Evolutionary conservation across 2,797 vertebrate species (phyloP), one percentile per base, ranked within the genome.

Genomic region (Gymnopithys bicolor): DNA sequence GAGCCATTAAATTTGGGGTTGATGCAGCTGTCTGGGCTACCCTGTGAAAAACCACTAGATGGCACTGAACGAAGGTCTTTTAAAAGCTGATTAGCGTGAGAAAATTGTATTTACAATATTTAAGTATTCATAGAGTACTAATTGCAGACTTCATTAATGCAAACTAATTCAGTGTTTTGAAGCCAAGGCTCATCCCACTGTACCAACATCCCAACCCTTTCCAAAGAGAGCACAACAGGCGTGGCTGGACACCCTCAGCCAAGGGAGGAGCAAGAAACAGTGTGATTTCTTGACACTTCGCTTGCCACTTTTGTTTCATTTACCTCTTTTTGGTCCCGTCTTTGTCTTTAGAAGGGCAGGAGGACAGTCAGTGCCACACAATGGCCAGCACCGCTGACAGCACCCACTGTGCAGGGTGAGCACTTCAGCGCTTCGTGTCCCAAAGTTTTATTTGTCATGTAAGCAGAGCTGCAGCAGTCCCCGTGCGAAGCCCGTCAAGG

Each of bases 201-300:
- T 48, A 32, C 22, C 3, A 11, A 18, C 0, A 0, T 1, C 39
- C 8, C 28, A 30, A 8, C 27, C 22, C 18, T 48, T 41, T 56
- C 7, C 2, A 9, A n/a, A 24, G 8, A 11, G 19, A 63, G 25
- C 1, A 2, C 11, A 25, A 27, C 12, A 1, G 5, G 41, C 5
- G 2, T 0, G 25, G 45, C 33, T 19, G 27, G 37, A 15, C 5
- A 10, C 11, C 18, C 62, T 41, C 14, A 8, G 45, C 7, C 52
- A 48, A 30, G 8, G 35, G 2, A 41, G 14, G 2, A 52, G 22
- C 33, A 23, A 67, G 11, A 67, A 27, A 8, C 52, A 33, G 8
- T 1, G 9, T 39, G 4, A 2, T 27, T 56, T 45, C 19, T 39
- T 41, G 15, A 55, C 22, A n/a, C 27, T 55, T 21, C 25, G 15